phyloP scores from a whole-genome alignment of 2,797 vertebrate genomes.

The Trichosurus vulpecula region DNA sequence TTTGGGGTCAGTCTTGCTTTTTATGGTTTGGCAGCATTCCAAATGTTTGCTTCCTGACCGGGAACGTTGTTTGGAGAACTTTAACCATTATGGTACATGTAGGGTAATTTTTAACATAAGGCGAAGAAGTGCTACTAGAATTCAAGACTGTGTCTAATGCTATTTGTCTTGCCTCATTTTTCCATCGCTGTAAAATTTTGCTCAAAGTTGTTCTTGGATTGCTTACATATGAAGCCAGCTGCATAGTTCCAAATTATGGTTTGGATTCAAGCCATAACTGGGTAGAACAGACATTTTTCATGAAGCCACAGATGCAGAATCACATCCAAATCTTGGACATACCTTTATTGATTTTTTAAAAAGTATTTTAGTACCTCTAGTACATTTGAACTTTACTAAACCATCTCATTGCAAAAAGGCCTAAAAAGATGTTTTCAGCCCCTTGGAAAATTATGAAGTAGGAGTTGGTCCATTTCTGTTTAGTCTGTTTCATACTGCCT shows the following conservation, averaged over 20 bases:
- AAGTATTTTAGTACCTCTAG: constrained; percentile 8
- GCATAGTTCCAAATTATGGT: constrained; percentile 20
- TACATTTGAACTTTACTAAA: constrained; percentile 33
- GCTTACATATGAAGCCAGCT: neutral
- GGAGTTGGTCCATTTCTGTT: constrained; percentile 18
- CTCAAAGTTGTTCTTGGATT: neutral
- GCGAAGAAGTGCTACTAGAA: neutral
- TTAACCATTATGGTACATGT: neutral
- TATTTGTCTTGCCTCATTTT: neutral
- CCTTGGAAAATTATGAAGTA: neutral
- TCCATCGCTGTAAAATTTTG: neutral
- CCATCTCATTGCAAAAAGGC: neutral
- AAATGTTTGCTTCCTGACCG: neutral
- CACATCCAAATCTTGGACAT: neutral
- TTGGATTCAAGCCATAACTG: constrained; percentile 32
- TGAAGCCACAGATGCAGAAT: neutral
- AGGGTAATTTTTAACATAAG: neutral
- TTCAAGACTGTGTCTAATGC: neutral
- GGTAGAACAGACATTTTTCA: constrained; percentile 8
- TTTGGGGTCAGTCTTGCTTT: neutral
- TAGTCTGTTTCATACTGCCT: neutral
- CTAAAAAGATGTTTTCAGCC: neutral
- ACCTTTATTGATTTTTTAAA: neutral
- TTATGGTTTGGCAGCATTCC: neutral
- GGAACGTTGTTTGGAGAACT: neutral